These are phyloP conservation scores for Pitangus sulphuratus DNA, from an alignment of 2,797 vertebrate species.

Conservation along the genomic window DNA sequence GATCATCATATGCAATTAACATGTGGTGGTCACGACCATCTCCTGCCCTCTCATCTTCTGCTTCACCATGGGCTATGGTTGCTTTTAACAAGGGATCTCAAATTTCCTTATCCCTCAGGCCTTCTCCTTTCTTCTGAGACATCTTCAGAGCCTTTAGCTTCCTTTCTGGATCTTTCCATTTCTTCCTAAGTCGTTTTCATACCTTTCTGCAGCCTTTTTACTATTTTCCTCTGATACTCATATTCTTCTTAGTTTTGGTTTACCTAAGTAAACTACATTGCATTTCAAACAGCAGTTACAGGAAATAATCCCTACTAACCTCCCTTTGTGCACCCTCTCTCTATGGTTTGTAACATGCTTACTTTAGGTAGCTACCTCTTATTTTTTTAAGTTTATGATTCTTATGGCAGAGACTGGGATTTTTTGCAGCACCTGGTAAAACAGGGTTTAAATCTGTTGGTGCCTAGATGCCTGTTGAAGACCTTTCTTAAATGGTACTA, in stretches of 20 bases:
- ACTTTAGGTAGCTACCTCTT: neutral
- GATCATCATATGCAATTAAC: neutral
- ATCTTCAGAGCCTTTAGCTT: neutral
- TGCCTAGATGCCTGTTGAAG: neutral
- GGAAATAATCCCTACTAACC: neutral
- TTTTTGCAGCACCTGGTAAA: neutral
- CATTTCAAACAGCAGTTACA: neutral
- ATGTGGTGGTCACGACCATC: fast-evolving
- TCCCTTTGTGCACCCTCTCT: neutral
- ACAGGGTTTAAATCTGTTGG: neutral
- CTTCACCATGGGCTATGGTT: neutral
- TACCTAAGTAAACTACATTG: neutral
- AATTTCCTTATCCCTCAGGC: neutral
- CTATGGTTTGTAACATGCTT: neutral
- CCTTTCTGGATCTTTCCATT: neutral
- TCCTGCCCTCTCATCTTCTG: neutral
- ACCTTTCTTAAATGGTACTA: neutral
- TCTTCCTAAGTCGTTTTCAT: neutral
- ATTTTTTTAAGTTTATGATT: neutral
- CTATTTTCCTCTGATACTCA: neutral
- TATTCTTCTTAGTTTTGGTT: neutral
- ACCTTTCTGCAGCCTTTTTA: neutral
- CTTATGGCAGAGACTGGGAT: neutral
- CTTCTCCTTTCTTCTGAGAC: neutral
- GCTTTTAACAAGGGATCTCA: neutral